phyloP scores from a whole-genome alignment of 30 jellyfish, hydroid and myxozoan species.

The Aurelia aurita complex sp. Pacific region DNA sequence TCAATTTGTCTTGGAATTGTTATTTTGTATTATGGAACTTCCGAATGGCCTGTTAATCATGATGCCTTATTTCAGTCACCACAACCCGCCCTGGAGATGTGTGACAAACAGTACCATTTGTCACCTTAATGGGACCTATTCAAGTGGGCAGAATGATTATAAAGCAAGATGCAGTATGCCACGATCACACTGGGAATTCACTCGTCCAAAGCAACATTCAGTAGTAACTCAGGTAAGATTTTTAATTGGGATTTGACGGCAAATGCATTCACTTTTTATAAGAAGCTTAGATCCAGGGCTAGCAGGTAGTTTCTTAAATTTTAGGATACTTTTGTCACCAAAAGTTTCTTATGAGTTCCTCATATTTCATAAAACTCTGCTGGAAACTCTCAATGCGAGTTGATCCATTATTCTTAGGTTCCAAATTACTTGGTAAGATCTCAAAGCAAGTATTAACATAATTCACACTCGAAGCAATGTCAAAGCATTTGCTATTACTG shows the following conservation, averaged over 20 bases:
- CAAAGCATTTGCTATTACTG: too few relatives aligned
- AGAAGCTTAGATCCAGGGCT: not conserved
- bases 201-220: not conserved
- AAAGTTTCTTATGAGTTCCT: too few relatives aligned
- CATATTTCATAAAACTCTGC: too few relatives aligned
- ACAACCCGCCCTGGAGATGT: conserved; percentile 10
- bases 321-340: too few relatives aligned
- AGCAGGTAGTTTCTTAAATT: not conserved
- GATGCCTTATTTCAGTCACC: conserved; percentile 6
- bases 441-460: too few relatives aligned
- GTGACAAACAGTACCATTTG: conserved; percentile 4
- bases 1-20: not conserved
- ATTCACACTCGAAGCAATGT: too few relatives aligned
- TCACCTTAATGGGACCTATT: not conserved
- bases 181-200: not conserved
- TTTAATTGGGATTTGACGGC: too few relatives aligned
- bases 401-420: too few relatives aligned
- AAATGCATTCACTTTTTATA: too few relatives aligned
- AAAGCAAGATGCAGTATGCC: not conserved
- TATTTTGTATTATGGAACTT: conserved; percentile 12
- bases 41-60: conserved; percentile 8
- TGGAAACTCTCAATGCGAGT: too few relatives aligned
- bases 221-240: conserved; percentile 3
- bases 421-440: too few relatives aligned
- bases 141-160: not conserved